Percentiles rank a stretch among this genome's conserved stretches.
phyloP scores from a whole-genome alignment of 1,140 invertebrate species.

The Drosophila nikananu region DNA sequence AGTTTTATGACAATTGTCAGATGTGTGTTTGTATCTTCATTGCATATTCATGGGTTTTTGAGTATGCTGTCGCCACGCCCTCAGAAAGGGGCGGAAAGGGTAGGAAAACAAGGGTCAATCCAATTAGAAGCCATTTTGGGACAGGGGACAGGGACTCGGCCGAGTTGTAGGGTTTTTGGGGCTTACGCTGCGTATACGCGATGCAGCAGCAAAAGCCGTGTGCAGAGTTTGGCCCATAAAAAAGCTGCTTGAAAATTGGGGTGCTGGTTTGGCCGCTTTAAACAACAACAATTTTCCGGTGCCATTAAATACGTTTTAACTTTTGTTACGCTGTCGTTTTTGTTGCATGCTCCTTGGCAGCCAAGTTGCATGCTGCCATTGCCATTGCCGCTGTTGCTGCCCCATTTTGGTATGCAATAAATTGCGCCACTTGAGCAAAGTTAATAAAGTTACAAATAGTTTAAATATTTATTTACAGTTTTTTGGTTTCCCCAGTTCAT shows the following conservation, averaged over 20 bases:
- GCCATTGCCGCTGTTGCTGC: slow-evolving; percentile 5
- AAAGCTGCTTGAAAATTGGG: slow-evolving; percentile 33
- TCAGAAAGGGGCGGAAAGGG: not conserved
- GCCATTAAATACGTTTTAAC: slow-evolving; percentile 60
- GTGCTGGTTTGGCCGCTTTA: slow-evolving; percentile 15
- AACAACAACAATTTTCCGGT: slow-evolving; percentile 46
- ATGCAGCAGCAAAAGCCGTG: slow-evolving; percentile 12
- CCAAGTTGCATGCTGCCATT: slow-evolving; percentile 27
- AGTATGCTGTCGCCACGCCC: not conserved
- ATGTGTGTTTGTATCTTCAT: slow-evolving; percentile 3
- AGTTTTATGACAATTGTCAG: slow-evolving; percentile 9
- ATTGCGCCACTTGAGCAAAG: slow-evolving; percentile 81
- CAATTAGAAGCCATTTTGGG: slow-evolving; percentile 23
- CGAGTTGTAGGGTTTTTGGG: not conserved
- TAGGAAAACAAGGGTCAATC: slow-evolving; percentile 14
- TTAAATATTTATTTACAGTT: slow-evolving; percentile 82
- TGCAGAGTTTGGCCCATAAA: slow-evolving; percentile 41
- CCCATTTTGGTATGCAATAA: slow-evolving; percentile 70
- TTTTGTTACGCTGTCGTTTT: slow-evolving; percentile 31
- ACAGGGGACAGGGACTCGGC: not conserved
- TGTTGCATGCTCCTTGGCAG: slow-evolving; percentile 15
- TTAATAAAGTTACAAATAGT: slow-evolving; percentile 84
- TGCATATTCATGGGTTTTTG: slow-evolving; percentile 8
- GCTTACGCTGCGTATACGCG: slow-evolving; percentile 26
- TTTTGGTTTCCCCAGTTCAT: slow-evolving; percentile 69